phyloP scores from a whole-genome alignment of 1,140 invertebrate species.

The Neodiprion lecontei region DNA sequence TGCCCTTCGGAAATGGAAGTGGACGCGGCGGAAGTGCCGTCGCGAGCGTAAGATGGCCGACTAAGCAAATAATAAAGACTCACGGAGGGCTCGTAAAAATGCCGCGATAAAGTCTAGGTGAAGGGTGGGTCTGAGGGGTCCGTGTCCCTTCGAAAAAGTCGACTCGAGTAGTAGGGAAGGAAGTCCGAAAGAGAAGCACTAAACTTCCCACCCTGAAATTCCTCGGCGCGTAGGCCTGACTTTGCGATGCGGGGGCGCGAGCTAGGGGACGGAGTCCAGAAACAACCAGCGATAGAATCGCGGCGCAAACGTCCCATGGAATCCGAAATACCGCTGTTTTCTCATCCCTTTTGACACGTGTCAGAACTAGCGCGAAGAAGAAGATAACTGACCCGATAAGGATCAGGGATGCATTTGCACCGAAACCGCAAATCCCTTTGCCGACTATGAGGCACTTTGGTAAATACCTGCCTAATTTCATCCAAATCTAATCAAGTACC shows the following conservation, averaged over 20 bases:
- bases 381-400: too few species aligned
- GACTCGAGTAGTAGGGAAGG: not conserved
- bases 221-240: not conserved
- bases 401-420: too few species aligned
- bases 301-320: not conserved
- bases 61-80: constrained; percentile 7
- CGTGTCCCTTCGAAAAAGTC: not conserved
- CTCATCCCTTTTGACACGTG: not conserved
- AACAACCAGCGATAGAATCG: not conserved
- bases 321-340: not conserved
- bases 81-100: constrained; percentile 3
- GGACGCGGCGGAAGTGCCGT: not conserved
- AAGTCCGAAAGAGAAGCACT: constrained; percentile 5
- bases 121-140: not conserved
- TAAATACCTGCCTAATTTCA: too few species aligned
- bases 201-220: not conserved
- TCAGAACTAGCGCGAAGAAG: not conserved
- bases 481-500: too few species aligned
- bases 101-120: constrained; percentile 6
- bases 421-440: too few species aligned
- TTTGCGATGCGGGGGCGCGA: not conserved
- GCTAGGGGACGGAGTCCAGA: not conserved
- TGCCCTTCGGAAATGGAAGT: not conserved
- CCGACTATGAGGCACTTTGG: too few species aligned
- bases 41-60: not conserved